A percentile compares a stretch with the other conserved stretches of the same genome.
Conservation (phyloP, 2,113 vertebrate genomes). For the Tenebrosternarchus preto region DNA sequence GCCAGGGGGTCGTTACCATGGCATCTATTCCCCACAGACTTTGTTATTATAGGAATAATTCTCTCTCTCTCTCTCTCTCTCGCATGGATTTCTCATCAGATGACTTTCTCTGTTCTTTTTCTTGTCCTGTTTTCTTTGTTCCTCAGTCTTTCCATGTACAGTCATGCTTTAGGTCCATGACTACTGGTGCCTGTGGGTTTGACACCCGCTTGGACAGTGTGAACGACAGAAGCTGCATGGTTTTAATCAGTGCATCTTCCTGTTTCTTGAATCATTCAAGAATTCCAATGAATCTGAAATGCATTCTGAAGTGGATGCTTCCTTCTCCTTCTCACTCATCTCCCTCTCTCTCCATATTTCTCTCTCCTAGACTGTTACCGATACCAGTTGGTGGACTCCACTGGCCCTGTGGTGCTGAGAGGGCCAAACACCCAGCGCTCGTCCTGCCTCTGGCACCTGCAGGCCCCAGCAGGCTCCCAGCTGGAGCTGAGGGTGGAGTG, state of each 20-base stretch:
- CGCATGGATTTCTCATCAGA: no score
- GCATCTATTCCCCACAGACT: background rate
- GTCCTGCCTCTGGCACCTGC: slow-evolving; percentile 90
- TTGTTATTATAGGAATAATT: background rate
- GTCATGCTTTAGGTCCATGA: no score
- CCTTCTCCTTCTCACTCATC: background rate
- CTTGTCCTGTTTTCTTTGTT: no score
- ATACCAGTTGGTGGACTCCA: slow-evolving; percentile 76
- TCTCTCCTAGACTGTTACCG: slow-evolving; percentile 82
- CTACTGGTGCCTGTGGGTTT: no score
- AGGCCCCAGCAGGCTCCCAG: slow-evolving; percentile 74
- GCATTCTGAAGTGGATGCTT: no score
- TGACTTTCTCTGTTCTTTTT: background rate
- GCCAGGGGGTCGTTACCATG: background rate
- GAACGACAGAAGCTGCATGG: no score
- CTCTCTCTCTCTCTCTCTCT: background rate
- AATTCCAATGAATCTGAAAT: no score
- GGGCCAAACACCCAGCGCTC: slow-evolving; percentile 80
- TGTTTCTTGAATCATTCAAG: no score
- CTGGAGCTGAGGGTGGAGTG: slow-evolving; percentile 86
- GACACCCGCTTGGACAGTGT: no score
- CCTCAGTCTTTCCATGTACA: background rate
- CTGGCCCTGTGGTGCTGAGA: slow-evolving; percentile 68
- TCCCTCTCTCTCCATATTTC: background rate
- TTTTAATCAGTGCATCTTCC: no score